Evolutionary conservation across 2,888 invertebrate species (phyloP), one percentile per base, ranked within the genome.

Genomic region (Adelognathus sp.): DNA sequence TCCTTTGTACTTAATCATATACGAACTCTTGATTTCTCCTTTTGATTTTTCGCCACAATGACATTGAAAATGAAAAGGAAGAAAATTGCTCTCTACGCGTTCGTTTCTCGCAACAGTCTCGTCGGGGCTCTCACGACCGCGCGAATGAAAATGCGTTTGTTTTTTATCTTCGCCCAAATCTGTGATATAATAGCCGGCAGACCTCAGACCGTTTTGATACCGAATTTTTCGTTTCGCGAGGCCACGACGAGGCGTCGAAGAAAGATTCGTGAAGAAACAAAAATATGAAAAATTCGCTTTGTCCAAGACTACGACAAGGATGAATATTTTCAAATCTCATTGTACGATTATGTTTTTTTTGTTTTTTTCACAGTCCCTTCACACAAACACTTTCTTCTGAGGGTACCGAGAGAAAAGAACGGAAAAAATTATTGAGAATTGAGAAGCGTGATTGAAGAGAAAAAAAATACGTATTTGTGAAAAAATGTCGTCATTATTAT

Each of bases 181-280:
- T 90, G 90, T 90, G 90, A 90, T 90, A 90, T 87, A 88, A 86
- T 81, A 80, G 76, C 76, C 81, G 83, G 86, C 87, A 85, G 84
- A 89, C 87, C 87, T 88, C 88, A 87, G 81, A 78, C 80, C n/a
- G 41, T 86, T 84, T 85, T 84, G 81, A 83, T 85, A 86, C 82
- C 82, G 83, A 86, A 79, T 83, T 83, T 72, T 77, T 77, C 77
- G 70, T 52, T 63, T 54, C 67, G 74, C 70, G 81, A 70, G 67
- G 74, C 76, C 69, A 80, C 61, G 64, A 76, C 41, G 70, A 60
- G 66, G 41, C 69, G 33, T 61, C 4, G 31, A 52, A 39, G 18
- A 24, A 58, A 46, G 7, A 46, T 56, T 14, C n/a, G n/a, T n/a
- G 16, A 58, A 73, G 24, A 27, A 29, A 56, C 24, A 50, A 16